Evolutionary conservation across 2,113 vertebrate genomes (phyloP), one percentile per base, ranked within the genome.

Genomic region (Osmerus mordax): DNA sequence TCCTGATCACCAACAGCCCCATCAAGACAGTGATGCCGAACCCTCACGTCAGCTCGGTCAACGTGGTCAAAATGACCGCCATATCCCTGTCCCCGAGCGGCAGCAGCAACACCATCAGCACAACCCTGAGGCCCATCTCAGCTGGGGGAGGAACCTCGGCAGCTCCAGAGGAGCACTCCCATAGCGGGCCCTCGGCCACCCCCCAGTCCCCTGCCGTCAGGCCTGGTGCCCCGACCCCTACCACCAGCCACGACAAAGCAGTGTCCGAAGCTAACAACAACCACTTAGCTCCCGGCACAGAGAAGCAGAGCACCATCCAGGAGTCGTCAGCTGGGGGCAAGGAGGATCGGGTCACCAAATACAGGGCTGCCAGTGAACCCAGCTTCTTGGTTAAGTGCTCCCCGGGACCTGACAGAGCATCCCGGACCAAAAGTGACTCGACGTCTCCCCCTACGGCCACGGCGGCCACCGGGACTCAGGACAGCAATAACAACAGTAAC

Each of bases 1-100:
- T 99, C 84, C 95, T 99, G 51, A 94, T 99, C 51, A 91, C 94
- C 29, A 97, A 95, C 88, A 99, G 94, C 79, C 95, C 96, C 66
- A 95, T 98, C 75, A 98, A 98, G 88, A 96, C 95, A 1, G 93
- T 98, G 76, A 94, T 99, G 76, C 95, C 95, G 6, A 91, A 95
- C 6, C 93, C 96, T 62, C 96, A 97, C 0, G 87, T 97, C 83
- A 95, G 94, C 81, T 94, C 96, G 3, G 90, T 98, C 82, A 97
- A 95, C 69, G 91, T 98, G 85, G 95, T 99, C 58, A 97, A 98
- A 86, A 98, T 98, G 41, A 47, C 41, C 69, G 95, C 96, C 88
- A 98, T 98, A 90, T 95, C 97, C 7, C 93, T 98, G 23, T 88
- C 95, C 1, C 93, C 94, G 0, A 94, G 86, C 89, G 89, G 85